These are phyloP conservation scores for Hypanus sabinus DNA, from an alignment of 2,113 vertebrate species.

Conservation along the genomic window DNA sequence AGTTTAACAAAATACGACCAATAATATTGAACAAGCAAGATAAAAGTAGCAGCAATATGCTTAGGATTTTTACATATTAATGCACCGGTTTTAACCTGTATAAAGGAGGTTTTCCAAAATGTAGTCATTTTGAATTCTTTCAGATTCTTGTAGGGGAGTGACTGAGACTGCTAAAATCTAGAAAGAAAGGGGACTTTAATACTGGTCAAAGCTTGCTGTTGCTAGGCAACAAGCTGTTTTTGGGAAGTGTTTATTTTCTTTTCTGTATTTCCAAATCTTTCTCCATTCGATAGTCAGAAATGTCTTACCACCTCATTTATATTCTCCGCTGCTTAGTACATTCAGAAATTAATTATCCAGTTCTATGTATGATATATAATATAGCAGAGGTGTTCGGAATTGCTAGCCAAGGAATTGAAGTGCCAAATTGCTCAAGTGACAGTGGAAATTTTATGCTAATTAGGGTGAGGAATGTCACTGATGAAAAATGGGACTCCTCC, in stretches of 20 bases:
- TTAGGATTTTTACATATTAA: not conserved
- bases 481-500: not conserved
- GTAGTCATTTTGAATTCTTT: constrained; percentile 5
- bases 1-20: not conserved
- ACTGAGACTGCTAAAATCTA: not conserved
- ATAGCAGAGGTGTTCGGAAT: not conserved
- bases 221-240: not conserved
- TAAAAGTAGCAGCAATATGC: not conserved
- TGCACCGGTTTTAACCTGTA: not conserved
- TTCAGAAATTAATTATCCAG: not conserved
- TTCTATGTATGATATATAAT: not conserved
- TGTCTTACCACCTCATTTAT: not conserved
- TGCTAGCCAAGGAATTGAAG: not conserved
- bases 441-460: not conserved
- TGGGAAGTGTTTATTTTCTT: not conserved
- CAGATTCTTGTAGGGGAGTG: not conserved
- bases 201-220: not conserved
- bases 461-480: not conserved
- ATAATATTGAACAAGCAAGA: not conserved
- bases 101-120: not conserved
- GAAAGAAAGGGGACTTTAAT: not conserved
- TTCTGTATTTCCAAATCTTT: not conserved
- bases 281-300: not conserved
- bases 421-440: not conserved
- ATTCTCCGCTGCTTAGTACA: not conserved